These are phyloP conservation scores for Helleia helle DNA, from an alignment of 2,888 invertebrate genomes.

Conservation along the genomic window DNA sequence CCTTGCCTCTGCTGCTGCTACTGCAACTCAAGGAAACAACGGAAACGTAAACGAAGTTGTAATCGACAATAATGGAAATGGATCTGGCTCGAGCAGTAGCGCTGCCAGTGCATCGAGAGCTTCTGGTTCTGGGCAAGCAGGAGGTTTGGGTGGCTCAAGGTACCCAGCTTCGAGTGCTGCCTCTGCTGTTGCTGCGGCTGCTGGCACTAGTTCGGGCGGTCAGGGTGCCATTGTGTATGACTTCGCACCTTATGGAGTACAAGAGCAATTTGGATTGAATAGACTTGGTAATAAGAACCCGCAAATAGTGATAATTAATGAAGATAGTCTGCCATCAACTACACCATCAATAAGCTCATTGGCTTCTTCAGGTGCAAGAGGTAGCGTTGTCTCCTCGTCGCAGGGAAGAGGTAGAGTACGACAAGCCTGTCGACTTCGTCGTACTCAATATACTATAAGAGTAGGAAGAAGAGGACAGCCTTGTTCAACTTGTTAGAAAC, in stretches of 20 bases:
- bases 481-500: constrained; percentile 42
- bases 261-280: neutral
- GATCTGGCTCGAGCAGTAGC: neutral
- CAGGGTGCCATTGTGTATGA: neutral
- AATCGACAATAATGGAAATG: constrained; percentile 1
- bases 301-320: constrained; percentile 17
- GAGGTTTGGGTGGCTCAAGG: neutral
- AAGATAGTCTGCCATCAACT: constrained; percentile 5
- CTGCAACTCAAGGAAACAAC: neutral
- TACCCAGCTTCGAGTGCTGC: neutral
- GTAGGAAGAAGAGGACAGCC: constrained; percentile 34
- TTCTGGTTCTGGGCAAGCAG: neutral
- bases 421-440: constrained; percentile 38
- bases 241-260: constrained; percentile 8
- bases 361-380: no score
- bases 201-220: constrained; percentile 4
- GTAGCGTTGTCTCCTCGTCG: no score
- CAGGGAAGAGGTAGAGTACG: constrained; percentile 31
- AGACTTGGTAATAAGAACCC: constrained; percentile 2
- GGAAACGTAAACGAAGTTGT: neutral
- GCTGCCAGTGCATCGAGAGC: neutral
- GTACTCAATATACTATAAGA: constrained; percentile 41
- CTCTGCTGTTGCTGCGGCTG: constrained; percentile 14
- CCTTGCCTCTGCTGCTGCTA: neutral
- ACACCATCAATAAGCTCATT: neutral